Conservation (phyloP, 2,113 vertebrate species). For the Neogobius melanostomus region DNA sequence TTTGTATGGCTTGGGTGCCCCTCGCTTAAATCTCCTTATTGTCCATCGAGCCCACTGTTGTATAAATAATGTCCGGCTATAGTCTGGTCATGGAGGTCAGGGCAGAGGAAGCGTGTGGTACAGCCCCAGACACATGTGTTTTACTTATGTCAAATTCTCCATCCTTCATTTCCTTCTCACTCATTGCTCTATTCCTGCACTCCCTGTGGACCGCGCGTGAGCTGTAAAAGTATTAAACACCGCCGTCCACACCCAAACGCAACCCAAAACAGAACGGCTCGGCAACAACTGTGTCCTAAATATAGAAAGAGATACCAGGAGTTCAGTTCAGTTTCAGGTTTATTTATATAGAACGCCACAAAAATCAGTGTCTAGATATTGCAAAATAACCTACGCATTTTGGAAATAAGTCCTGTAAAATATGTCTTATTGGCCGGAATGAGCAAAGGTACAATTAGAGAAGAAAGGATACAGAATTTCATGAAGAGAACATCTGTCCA, state of each 20-base stretch:
- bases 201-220: slow-evolving; percentile 33
- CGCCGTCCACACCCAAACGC: slow-evolving; percentile 8
- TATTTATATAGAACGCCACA: too few species aligned
- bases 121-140: slow-evolving; percentile 50
- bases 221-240: slow-evolving; percentile 37
- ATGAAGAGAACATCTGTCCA: too few species aligned
- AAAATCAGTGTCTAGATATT: too few species aligned
- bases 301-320: slow-evolving; percentile 2
- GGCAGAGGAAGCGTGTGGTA: slow-evolving; percentile 59
- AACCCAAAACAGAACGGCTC: background rate
- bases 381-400: too few species aligned
- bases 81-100: slow-evolving; percentile 51
- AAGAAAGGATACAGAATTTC: too few species aligned
- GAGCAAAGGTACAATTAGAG: too few species aligned
- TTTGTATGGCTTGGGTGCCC: too few species aligned
- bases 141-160: slow-evolving; percentile 48
- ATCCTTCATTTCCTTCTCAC: slow-evolving; percentile 52
- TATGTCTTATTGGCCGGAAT: too few species aligned
- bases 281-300: slow-evolving; percentile 1
- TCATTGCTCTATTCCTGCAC: slow-evolving; percentile 52
- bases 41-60: too few species aligned
- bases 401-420: too few species aligned
- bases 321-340: background rate
- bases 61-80: too few species aligned
- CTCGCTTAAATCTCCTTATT: too few species aligned